These are phyloP conservation scores for Ceyx margarethae DNA, from an alignment of 2,113 vertebrate species.

Conservation along the genomic window DNA sequence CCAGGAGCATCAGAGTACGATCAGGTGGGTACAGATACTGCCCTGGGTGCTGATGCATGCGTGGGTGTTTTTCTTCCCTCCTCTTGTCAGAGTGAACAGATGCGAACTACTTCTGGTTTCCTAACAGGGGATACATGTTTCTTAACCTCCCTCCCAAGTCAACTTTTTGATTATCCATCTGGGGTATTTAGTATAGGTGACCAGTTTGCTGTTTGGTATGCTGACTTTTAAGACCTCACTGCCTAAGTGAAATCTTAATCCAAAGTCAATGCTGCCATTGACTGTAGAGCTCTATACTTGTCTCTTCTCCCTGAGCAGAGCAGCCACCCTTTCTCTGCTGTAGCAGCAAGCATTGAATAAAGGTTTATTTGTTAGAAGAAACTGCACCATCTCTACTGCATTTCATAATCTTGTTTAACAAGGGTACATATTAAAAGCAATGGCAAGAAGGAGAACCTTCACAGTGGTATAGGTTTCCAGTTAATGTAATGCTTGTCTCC, in stretches of 20 bases:
- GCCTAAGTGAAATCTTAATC: neutral
- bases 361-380: constrained; percentile 37
- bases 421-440: constrained; percentile 23
- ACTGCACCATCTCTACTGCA: neutral
- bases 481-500: constrained; percentile 36
- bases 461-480: constrained; percentile 28
- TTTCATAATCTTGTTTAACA: constrained; percentile 25
- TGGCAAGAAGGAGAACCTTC: neutral
- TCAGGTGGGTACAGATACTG: constrained; percentile 80
- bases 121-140: neutral
- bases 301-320: constrained; percentile 2
- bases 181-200: neutral
- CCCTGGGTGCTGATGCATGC: neutral
- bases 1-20: constrained; percentile 96
- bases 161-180: neutral
- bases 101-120: neutral
- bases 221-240: neutral
- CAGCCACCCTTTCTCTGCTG: neutral
- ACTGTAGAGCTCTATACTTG: neutral
- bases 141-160: neutral
- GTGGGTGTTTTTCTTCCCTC: neutral
- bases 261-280: neutral
- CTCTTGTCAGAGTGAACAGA: neutral
- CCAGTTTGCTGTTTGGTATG: neutral
- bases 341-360: neutral